phyloP scores from a whole-genome alignment of 2,113 vertebrate species.

The Mesoclemmys tuberculata region DNA sequence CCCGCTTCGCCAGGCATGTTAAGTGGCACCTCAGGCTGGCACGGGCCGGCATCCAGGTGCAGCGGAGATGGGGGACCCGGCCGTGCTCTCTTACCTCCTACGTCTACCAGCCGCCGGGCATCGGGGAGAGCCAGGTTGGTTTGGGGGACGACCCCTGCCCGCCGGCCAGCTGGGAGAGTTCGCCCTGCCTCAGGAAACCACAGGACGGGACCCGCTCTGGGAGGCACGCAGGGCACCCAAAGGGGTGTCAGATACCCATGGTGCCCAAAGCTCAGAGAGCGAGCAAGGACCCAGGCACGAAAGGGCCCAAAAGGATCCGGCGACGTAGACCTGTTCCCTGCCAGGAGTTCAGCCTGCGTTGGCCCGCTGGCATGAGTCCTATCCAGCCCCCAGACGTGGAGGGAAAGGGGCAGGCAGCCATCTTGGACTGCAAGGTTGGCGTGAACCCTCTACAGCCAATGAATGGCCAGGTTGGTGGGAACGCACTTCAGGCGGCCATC shows the following conservation, averaged over 20 bases:
- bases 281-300: background rate
- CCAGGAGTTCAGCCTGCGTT: background rate
- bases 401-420: background rate
- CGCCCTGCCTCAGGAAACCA: background rate
- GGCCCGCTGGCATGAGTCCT: background rate
- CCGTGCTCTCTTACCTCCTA: background rate
- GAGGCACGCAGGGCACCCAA: background rate
- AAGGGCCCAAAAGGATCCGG: background rate
- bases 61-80: background rate
- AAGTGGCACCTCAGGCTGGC: slow-evolving; percentile 42
- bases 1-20: slow-evolving; percentile 8
- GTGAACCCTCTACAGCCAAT: background rate
- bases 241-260: background rate
- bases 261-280: background rate
- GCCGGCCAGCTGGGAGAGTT: background rate
- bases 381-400: background rate
- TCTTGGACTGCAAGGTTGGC: background rate
- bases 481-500: background rate
- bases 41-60: background rate
- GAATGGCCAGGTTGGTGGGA: background rate
- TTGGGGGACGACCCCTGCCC: background rate
- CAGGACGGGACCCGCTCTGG: background rate
- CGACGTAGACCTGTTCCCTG: background rate
- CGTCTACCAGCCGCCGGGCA: background rate
- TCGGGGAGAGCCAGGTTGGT: background rate